Percentiles rank a stretch among this genome's conserved stretches.
phyloP scores from a whole-genome alignment of 2,113 vertebrate species.

The Chitala chitala region DNA sequence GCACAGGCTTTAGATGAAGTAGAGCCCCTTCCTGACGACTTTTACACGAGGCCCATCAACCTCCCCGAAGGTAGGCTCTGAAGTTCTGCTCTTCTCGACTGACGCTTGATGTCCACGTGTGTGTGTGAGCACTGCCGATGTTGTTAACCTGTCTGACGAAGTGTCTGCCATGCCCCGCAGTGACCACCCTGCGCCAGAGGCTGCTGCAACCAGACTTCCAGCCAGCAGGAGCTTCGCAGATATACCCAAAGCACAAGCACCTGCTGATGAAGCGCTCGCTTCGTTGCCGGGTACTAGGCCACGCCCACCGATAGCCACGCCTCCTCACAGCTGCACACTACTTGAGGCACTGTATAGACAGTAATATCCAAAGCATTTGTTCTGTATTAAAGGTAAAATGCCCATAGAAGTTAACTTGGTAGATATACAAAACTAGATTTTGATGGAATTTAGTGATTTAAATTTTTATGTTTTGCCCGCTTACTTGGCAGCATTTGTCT shows the following conservation, averaged over 20 bases:
- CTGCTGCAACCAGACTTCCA: slow-evolving; percentile 94
- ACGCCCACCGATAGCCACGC: too few relatives aligned
- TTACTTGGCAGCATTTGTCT: too few relatives aligned
- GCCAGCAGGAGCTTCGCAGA: slow-evolving; percentile 85
- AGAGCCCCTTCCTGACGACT: slow-evolving; percentile 93
- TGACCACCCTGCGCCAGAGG: slow-evolving; percentile 92
- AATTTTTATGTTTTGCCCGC: too few relatives aligned
- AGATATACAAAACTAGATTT: too few relatives aligned
- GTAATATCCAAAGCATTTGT: too few relatives aligned
- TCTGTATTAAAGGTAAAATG: too few relatives aligned
- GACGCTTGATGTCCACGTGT: too few relatives aligned
- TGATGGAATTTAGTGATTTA: too few relatives aligned
- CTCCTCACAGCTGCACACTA: too few relatives aligned
- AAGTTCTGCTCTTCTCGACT: too few relatives aligned
- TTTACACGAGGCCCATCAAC: slow-evolving; percentile 84
- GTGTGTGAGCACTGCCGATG: background rate
- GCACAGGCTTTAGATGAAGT: slow-evolving; percentile 90
- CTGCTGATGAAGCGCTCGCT: slow-evolving; percentile 95
- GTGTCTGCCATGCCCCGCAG: slow-evolving; percentile 50
- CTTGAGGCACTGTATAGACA: too few relatives aligned
- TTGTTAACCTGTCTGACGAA: background rate
- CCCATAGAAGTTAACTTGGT: too few relatives aligned
- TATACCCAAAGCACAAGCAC: slow-evolving; percentile 94
- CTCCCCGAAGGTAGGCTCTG: slow-evolving; percentile 81
- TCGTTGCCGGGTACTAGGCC: slow-evolving; percentile 95